These are phyloP conservation scores for Dinoponera quadriceps DNA, from an alignment of 1,140 invertebrate genomes.

Conservation along the genomic window DNA sequence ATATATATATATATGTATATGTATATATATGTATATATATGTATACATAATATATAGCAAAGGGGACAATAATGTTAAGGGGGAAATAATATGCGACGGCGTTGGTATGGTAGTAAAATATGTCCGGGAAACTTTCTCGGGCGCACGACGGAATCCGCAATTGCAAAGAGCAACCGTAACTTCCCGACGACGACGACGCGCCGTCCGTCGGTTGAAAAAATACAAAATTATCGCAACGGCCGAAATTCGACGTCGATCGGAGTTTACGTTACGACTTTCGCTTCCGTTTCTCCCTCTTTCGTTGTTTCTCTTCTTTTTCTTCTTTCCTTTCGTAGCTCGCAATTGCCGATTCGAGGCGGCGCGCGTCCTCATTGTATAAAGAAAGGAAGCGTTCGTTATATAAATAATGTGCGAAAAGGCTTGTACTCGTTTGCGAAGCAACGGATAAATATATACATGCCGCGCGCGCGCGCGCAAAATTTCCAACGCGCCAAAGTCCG, in stretches of 20 bases:
- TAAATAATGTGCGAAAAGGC: slow-evolving; percentile 70
- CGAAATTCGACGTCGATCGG: background rate
- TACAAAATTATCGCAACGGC: slow-evolving; percentile 6
- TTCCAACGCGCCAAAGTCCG: slow-evolving; percentile 47
- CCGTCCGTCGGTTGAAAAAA: slow-evolving; percentile 6
- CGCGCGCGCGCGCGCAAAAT: slow-evolving; percentile 59
- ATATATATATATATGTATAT: slow-evolving; percentile 61
- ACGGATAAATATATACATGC: slow-evolving; percentile 70
- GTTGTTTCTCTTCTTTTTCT: no score
- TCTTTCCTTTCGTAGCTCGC: background rate
- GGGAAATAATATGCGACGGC: slow-evolving; percentile 71
- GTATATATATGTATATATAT: slow-evolving; percentile 41
- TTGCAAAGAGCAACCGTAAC: background rate
- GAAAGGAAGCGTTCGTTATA: slow-evolving; percentile 55
- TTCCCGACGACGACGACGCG: background rate
- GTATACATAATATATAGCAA: slow-evolving; percentile 64
- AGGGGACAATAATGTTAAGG: slow-evolving; percentile 75
- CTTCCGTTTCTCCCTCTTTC: no score
- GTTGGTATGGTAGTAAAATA: slow-evolving; percentile 66
- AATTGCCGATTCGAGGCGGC: slow-evolving; percentile 50
- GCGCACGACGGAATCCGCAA: slow-evolving; percentile 33
- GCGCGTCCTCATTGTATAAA: slow-evolving; percentile 42
- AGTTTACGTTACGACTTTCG: no score
- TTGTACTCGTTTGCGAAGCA: slow-evolving; percentile 68
- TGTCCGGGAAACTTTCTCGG: slow-evolving; percentile 46